A percentile compares a stretch with the other conserved stretches of the same genome.
Conservation (phyloP, 2,113 vertebrate species). For the Rhea pennata region DNA sequence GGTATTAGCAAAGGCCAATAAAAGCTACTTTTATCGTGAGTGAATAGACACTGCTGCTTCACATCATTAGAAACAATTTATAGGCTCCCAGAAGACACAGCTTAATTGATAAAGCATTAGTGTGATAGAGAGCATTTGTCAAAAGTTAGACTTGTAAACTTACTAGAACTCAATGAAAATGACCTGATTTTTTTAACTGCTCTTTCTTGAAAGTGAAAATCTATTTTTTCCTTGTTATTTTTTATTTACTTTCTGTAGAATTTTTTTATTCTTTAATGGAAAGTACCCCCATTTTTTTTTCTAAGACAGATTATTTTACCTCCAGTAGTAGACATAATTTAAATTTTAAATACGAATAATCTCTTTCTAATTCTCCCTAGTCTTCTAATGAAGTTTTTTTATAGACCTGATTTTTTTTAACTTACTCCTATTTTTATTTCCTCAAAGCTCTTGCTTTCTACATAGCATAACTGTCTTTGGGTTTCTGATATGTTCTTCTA, state of each 20-base stretch:
- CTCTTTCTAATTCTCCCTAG: not conserved
- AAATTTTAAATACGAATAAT: not conserved
- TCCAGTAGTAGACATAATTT: not conserved
- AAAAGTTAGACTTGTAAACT: constrained; percentile 17
- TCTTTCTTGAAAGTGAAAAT: not conserved
- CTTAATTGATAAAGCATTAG: constrained; percentile 61
- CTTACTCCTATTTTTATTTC: not conserved
- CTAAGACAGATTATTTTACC: not conserved
- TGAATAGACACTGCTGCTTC: not conserved
- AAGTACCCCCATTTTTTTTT: not conserved
- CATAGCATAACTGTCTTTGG: not conserved
- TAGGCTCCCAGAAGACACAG: constrained; percentile 32
- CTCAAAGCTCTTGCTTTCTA: not conserved
- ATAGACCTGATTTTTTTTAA: not conserved
- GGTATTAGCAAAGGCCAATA: constrained; percentile 24
- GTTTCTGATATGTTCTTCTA: not conserved
- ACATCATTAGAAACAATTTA: constrained; percentile 47
- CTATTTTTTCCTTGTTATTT: not conserved
- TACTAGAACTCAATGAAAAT: not conserved
- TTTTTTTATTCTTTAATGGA: not conserved
- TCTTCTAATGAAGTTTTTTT: not conserved
- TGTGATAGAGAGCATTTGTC: not conserved
- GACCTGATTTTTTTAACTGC: not conserved
- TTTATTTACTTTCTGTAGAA: not conserved
- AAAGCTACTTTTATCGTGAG: constrained; percentile 12